Evolutionary conservation across 2,888 invertebrate species (phyloP).

Genomic region (Platycnemis pennipes): DNA sequence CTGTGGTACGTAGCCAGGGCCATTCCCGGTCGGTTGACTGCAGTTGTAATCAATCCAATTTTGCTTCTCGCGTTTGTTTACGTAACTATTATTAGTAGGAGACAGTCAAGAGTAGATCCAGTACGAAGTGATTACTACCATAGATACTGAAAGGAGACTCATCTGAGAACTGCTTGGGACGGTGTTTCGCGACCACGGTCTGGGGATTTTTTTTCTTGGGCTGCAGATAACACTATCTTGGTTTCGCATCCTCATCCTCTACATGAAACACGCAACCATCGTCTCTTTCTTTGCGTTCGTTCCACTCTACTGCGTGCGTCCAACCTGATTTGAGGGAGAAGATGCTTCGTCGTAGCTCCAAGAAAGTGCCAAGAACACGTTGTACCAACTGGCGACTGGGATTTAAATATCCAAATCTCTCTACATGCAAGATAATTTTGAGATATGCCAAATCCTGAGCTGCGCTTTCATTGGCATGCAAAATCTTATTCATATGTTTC

Average conservation of each 20-base stretch:
- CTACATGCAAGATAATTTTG: too few relatives aligned
- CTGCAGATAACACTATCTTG: constrained; percentile 29
- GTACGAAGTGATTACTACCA: not conserved
- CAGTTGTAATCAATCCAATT: not conserved
- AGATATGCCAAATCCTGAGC: too few relatives aligned
- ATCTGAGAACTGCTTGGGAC: not conserved
- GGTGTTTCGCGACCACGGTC: not conserved
- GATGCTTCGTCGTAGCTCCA: not conserved
- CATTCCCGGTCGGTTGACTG: not conserved
- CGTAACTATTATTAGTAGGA: too few relatives aligned
- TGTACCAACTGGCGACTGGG: too few relatives aligned
- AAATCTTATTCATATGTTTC: too few relatives aligned
- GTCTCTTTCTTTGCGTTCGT: not conserved
- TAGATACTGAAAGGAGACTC: not conserved
- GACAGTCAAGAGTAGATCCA: not conserved
- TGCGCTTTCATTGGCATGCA: too few relatives aligned
- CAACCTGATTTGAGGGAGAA: not conserved
- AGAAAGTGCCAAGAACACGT: too few relatives aligned
- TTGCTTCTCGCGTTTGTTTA: too few relatives aligned
- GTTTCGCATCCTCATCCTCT: not conserved
- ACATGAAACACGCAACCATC: not conserved
- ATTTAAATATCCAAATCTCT: too few relatives aligned
- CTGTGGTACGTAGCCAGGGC: not conserved
- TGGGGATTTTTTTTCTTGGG: not conserved
- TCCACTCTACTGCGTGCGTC: too few relatives aligned